phyloP scores from a whole-genome alignment of 2,797 vertebrate species.

The Odontamblyopus rebecca region DNA sequence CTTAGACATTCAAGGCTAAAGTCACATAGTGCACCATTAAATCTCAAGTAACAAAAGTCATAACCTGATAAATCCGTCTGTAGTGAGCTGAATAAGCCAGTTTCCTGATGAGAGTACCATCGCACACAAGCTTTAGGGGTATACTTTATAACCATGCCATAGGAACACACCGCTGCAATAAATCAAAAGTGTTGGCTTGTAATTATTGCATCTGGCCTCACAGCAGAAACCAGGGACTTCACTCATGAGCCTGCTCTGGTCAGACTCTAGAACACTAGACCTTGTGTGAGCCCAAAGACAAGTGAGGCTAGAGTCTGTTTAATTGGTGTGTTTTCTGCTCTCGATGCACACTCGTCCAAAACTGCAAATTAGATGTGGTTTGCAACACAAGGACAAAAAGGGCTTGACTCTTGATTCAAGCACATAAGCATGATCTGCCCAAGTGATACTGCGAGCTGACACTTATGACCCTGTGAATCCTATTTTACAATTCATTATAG shows the following conservation, averaged over 20 bases:
- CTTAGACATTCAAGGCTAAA: background rate
- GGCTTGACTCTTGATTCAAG: slow-evolving; percentile 65
- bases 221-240: slow-evolving; percentile 52
- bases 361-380: slow-evolving; percentile 67
- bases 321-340: slow-evolving; percentile 65
- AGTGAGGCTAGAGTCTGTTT: slow-evolving; percentile 67
- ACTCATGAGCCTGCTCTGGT: slow-evolving; percentile 53
- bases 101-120: slow-evolving; percentile 29
- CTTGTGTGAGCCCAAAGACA: slow-evolving; percentile 64
- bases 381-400: slow-evolving; percentile 64
- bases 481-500: slow-evolving; percentile 26
- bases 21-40: background rate
- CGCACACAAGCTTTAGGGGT: slow-evolving; percentile 32
- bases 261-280: slow-evolving; percentile 36
- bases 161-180: slow-evolving; percentile 45
- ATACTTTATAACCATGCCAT: slow-evolving; percentile 48
- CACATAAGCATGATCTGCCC: slow-evolving; percentile 49
- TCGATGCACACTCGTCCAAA: slow-evolving; percentile 33
- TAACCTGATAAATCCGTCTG: slow-evolving; percentile 28
- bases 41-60: background rate
- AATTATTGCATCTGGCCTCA: slow-evolving; percentile 64
- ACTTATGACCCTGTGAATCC: slow-evolving; percentile 28
- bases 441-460: slow-evolving; percentile 12
- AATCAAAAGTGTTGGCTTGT: slow-evolving; percentile 63
- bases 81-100: slow-evolving; percentile 20